Conservation (phyloP, 2,888 invertebrate species). For the Julus scandinavius region DNA sequence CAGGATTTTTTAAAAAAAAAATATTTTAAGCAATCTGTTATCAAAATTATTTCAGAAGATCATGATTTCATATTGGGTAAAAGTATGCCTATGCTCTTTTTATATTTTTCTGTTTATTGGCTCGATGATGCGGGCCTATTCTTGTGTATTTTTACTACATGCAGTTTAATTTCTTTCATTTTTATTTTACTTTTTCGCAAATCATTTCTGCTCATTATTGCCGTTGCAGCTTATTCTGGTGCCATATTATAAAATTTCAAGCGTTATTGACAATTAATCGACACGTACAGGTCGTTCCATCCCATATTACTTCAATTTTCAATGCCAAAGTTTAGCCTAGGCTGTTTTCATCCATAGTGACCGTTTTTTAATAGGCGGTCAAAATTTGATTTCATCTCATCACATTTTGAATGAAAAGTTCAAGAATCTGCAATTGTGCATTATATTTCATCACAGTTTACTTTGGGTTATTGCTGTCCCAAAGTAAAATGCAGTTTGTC, state of each 20-base stretch:
- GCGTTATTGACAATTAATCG: background rate
- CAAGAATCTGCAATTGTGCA: background rate
- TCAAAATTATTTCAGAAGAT: too few relatives aligned
- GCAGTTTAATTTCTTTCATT: background rate
- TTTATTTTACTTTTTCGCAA: background rate
- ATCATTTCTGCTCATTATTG: background rate
- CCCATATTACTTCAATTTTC: background rate
- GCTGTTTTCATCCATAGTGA: background rate
- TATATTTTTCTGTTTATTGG: background rate
- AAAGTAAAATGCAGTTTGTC: background rate
- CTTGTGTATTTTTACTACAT: background rate
- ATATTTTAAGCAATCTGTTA: too few relatives aligned
- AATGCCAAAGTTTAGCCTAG: constrained; percentile 30
- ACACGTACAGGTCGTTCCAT: background rate
- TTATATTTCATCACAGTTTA: background rate
- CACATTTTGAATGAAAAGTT: background rate
- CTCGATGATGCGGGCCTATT: background rate
- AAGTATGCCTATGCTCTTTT: background rate
- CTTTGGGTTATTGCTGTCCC: background rate
- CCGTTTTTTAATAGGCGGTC: background rate
- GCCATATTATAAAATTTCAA: background rate
- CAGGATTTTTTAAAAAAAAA: too few relatives aligned
- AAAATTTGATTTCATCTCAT: background rate
- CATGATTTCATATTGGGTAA: background rate
- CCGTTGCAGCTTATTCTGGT: constrained; percentile 7